Base-by-base conservation (phyloP, 2,113 vertebrate species). In the Edolisoma coerulescens region DNA sequence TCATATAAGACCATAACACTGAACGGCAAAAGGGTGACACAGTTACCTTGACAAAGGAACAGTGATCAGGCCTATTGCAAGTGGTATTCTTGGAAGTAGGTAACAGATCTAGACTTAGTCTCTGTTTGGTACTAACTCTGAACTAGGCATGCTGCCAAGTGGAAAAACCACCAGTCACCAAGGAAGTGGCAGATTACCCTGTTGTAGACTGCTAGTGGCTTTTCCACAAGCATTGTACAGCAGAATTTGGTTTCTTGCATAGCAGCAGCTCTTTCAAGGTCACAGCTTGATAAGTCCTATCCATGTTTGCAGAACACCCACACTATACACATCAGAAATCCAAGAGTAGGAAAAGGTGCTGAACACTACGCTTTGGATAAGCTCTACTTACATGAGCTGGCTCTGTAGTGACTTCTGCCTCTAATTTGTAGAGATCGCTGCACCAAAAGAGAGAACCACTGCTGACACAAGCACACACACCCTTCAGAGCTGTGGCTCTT, bases 261-360 rank as follows among this genome's bases (percentile, higher is more conserved):
- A 95, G 64, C 28, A 86, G 71, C 71, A 94, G 75, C 76, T 35
- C 83, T 80, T 86, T 92, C 92, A 90, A 96, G 92, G 87, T 94
- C 87, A 75, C 64, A 86, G 71, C 54, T 93, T 74, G 54, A 13
- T 78, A 92, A 95, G 37, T 75, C 63, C 82, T 81, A n/a, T 80
- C 74, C 75, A 60, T 4, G 1, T 91, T 70, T 91, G 67, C 87
- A 81, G 64, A 88, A 92, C 81, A 60, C 82, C 90, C 90, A 93
- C 87, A 81, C 33, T 23, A 69, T 91, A 73, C 30, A 60, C 50
- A 78, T 52, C 28, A 63, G 71, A 85, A 70, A 92, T 67, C 67
- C 85, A 79, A 65, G 61, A 87, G 87, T 17, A 91, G 86, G 81
- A 87, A 86, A 96, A 87, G 24, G 73, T 87, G 89, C 30, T 91